phyloP scores from a whole-genome alignment of 2,888 invertebrate species.

The Tachina fera region DNA sequence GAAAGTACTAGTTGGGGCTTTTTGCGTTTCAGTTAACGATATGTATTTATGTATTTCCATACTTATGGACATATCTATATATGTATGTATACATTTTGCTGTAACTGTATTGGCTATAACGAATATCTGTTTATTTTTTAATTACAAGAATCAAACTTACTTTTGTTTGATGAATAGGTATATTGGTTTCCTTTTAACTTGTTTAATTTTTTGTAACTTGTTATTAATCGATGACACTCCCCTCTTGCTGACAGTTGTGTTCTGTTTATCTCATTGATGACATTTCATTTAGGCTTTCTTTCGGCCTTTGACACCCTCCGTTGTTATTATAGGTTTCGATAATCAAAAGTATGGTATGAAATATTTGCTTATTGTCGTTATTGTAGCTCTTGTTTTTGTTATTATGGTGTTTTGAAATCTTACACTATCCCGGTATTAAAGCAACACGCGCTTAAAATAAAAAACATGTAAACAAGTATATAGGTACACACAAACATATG shows the following conservation, averaged over 20 bases:
- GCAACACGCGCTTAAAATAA: conserved; percentile 40
- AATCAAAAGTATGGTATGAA: neutral
- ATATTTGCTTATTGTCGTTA: conserved; percentile 56
- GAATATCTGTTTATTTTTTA: neutral
- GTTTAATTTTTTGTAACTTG: neutral
- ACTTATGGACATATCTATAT: too few species aligned
- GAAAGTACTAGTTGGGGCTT: too few species aligned
- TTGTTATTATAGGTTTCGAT: neutral
- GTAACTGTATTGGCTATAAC: too few species aligned
- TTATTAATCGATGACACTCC: neutral
- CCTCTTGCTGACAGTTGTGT: conserved; percentile 1
- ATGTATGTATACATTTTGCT: too few species aligned
- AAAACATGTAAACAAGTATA: neutral
- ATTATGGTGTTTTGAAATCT: conserved; percentile 1
- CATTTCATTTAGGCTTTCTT: conserved; percentile 10
- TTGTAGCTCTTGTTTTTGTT: conserved; percentile 42
- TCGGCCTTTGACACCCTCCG: neutral
- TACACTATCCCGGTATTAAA: neutral
- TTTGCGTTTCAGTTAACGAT: too few species aligned
- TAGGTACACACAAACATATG: neutral
- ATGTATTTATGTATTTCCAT: too few species aligned
- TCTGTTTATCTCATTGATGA: conserved; percentile 27
- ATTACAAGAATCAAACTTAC: conserved; percentile 66
- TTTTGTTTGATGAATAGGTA: conserved; percentile 25
- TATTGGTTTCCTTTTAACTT: conserved; percentile 1